phyloP scores from a whole-genome alignment of 2,113 vertebrate genomes.

The Oncorhynchus gorbuscha region DNA sequence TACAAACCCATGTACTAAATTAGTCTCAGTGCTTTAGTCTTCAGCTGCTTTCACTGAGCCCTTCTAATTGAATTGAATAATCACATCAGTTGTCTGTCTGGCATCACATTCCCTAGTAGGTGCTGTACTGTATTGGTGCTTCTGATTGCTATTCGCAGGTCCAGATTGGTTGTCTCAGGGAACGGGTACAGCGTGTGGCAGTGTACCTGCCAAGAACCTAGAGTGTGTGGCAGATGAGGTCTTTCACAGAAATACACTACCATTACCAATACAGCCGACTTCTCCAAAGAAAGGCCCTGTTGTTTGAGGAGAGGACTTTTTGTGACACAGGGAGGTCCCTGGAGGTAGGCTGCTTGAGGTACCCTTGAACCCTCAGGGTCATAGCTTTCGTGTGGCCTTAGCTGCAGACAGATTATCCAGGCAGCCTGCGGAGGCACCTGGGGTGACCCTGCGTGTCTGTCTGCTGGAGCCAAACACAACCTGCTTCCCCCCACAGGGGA shows the following conservation, averaged over 20 bases:
- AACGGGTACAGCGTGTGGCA: conserved; percentile 37
- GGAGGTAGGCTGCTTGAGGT: too few species aligned
- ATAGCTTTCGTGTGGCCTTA: too few species aligned
- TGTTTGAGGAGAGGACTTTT: conserved; percentile 14
- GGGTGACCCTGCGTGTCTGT: too few species aligned
- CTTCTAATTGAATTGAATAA: conserved; percentile 20
- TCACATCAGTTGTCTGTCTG: neutral
- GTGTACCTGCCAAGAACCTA: conserved; percentile 34
- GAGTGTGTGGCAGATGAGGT: conserved; percentile 12
- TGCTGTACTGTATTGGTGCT: neutral
- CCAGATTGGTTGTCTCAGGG: conserved; percentile 38
- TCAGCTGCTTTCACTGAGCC: neutral
- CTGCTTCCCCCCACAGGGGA: too few species aligned
- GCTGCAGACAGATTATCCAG: too few species aligned
- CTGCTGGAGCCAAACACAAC: too few species aligned
- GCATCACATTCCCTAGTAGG: neutral
- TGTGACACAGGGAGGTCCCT: too few species aligned
- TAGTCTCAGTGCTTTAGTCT: neutral
- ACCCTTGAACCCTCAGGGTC: too few species aligned
- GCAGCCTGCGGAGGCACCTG: too few species aligned
- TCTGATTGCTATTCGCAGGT: neutral
- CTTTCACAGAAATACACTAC: too few species aligned
- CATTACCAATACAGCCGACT: too few species aligned
- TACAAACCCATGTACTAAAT: conserved; percentile 32
- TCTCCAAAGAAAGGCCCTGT: neutral